Percentiles rank a stretch among this genome's conserved stretches.
phyloP scores from a whole-genome alignment of 2,888 invertebrate species.

The Cyrtodaria siliqua region DNA sequence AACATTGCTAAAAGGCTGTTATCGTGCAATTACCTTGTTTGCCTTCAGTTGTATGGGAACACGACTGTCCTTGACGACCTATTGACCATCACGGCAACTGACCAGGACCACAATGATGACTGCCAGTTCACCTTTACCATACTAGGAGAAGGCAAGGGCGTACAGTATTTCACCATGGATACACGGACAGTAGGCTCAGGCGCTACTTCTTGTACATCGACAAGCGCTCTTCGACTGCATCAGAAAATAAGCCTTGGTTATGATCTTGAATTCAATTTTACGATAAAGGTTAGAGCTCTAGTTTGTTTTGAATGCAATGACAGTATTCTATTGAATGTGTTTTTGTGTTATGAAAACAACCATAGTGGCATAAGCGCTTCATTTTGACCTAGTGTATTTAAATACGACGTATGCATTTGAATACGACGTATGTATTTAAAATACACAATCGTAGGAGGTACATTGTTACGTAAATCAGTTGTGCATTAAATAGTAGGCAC shows the following conservation, averaged over 20 bases:
- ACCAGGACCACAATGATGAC: conserved; percentile 26
- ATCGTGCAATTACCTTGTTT: no score
- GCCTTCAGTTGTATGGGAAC: background rate
- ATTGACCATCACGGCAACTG: conserved; percentile 29
- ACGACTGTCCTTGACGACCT: conserved; percentile 1
- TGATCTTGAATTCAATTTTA: conserved; percentile 20
- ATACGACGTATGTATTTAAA: no score
- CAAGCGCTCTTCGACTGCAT: background rate
- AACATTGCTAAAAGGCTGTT: no score
- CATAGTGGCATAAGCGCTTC: no score
- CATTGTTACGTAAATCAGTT: no score
- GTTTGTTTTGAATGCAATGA: no score
- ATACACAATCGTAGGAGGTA: no score
- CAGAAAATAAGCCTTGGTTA: conserved; percentile 19
- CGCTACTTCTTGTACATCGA: background rate
- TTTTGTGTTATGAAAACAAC: no score
- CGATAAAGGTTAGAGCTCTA: background rate
- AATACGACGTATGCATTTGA: no score
- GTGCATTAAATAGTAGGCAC: no score
- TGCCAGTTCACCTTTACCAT: conserved; percentile 25
- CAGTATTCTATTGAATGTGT: no score
- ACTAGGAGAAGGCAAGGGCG: conserved; percentile 27
- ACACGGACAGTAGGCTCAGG: background rate
- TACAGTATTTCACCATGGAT: conserved; percentile 23
- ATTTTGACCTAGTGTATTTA: no score